These are phyloP conservation scores for Crotalus horridus DNA, from an alignment of 2,113 vertebrate genomes.

Conservation along the genomic window DNA sequence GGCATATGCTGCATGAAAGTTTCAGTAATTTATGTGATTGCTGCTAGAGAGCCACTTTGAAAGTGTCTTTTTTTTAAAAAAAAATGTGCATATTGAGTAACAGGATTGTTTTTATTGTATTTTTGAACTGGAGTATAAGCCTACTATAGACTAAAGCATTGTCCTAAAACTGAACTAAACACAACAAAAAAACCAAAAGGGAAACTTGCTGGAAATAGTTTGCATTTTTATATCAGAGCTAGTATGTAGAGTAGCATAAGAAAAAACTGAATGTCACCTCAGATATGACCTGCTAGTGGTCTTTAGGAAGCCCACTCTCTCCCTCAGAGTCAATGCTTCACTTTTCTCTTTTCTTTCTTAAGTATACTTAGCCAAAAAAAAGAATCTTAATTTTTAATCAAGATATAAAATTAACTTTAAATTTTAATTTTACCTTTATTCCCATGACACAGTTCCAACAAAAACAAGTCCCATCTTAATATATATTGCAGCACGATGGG, in stretches of 20 bases:
- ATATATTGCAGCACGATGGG: not conserved
- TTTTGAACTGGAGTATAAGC: conserved; percentile 11
- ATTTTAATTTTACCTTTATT: not conserved
- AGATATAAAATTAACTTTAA: not conserved
- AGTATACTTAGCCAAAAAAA: not conserved
- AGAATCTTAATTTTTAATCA: not conserved
- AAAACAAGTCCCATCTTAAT: not conserved
- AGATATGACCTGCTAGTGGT: not conserved
- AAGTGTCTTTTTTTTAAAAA: not conserved
- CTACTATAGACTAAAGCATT: not conserved
- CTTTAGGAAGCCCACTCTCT: not conserved
- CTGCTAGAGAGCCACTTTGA: not conserved
- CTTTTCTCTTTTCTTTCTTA: not conserved
- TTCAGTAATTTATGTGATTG: conserved; percentile 25
- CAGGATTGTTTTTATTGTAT: not conserved
- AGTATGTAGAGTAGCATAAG: not conserved
- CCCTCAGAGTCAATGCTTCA: not conserved
- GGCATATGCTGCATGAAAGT: not conserved
- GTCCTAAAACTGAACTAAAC: not conserved
- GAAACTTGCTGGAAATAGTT: not conserved
- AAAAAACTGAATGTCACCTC: not conserved
- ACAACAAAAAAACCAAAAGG: not conserved
- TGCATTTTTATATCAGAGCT: not conserved
- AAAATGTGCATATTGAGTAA: not conserved
- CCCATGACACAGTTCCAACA: not conserved